These are phyloP conservation scores for Drosophila nr. perissopoda DNA, from an alignment of 2,888 invertebrate species.

Conservation along the genomic window DNA sequence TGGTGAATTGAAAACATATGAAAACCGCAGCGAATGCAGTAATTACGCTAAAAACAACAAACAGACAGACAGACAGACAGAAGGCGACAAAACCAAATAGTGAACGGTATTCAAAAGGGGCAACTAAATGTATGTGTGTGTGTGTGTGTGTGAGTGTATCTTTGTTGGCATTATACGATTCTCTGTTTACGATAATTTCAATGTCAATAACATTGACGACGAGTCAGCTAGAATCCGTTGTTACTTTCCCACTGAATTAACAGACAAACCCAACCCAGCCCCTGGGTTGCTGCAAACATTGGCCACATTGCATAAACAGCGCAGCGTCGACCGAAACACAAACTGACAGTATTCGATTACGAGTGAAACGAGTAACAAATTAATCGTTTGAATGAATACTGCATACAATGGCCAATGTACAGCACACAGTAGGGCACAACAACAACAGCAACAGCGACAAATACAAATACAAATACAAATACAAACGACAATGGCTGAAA, in stretches of 20 bases:
- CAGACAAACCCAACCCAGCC: constrained; percentile 14
- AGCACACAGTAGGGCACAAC: constrained; percentile 29
- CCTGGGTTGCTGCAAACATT: constrained; percentile 3
- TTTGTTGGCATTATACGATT: constrained; percentile 22
- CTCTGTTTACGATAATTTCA: constrained; percentile 54
- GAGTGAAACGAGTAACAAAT: constrained; percentile 52
- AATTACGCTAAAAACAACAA: constrained; percentile 60
- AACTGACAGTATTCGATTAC: constrained; percentile 46
- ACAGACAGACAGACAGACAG: constrained; percentile 31
- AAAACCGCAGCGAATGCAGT: constrained; percentile 53
- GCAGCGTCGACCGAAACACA: constrained; percentile 53
- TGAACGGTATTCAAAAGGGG: not conserved
- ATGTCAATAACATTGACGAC: constrained; percentile 73
- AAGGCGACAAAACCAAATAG: constrained; percentile 9
- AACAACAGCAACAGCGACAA: not conserved
- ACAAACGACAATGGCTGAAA: constrained; percentile 14
- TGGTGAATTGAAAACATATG: constrained; percentile 41
- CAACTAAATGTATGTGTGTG: not conserved
- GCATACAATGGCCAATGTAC: constrained; percentile 59
- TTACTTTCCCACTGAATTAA: constrained; percentile 37
- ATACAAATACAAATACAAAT: not conserved
- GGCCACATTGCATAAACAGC: constrained; percentile 60
- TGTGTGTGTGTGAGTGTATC: not conserved
- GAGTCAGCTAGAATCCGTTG: constrained; percentile 63
- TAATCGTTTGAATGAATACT: constrained; percentile 67